Evolutionary conservation across 2,113 vertebrate species (phyloP), one percentile per base, ranked within the genome.

Genomic region (Dinomys branickii): DNA sequence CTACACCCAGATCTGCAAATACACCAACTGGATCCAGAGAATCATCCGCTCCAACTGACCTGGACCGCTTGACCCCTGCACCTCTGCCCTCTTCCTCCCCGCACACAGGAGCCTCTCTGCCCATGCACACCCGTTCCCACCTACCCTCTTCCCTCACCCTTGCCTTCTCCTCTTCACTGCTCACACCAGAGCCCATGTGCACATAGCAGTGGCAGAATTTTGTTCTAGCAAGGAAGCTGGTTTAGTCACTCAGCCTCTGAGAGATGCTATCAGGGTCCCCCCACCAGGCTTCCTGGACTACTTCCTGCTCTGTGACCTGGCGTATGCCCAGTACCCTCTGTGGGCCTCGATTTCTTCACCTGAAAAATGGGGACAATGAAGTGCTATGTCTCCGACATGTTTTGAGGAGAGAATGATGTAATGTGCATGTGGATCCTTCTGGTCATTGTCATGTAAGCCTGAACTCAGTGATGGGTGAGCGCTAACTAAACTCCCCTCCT

Each of bases 1-100:
- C 91, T 98, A 97, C 93, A 97, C 96, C 0, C 54, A 92, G 56
- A 81, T 97, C 96, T 98, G 98, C 97, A 98, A 83, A 63, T 98
- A 97, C 3, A 5, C 1, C 10, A 0, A 47, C 7, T 98, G 98
- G 98, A 98, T 98, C 65, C 44, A 82, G 94, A 98, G 81, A 67
- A 92, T 22, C 63, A 97, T 98, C 0, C 38, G 73, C 1, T 82
- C 87, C 95, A 93, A 95, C 41, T 98, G 96, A 97, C 2, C 56
- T 0, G 38, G 8, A 47, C 19, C 38, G 58, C 41, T 28, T 30
- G 13, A 0, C 38, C 35, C 2, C 69, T 38, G 2, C 38, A 4
- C 20, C 28, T 13, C 82, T 61, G 11, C 2, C 38, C 20, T 33
- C 24, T 28, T 30, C 10, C 38, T 13, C 9, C 75, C 47, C 30